These are phyloP conservation scores for Spinus olivaceus DNA, from an alignment of 2,797 vertebrate species.

Conservation along the genomic window DNA sequence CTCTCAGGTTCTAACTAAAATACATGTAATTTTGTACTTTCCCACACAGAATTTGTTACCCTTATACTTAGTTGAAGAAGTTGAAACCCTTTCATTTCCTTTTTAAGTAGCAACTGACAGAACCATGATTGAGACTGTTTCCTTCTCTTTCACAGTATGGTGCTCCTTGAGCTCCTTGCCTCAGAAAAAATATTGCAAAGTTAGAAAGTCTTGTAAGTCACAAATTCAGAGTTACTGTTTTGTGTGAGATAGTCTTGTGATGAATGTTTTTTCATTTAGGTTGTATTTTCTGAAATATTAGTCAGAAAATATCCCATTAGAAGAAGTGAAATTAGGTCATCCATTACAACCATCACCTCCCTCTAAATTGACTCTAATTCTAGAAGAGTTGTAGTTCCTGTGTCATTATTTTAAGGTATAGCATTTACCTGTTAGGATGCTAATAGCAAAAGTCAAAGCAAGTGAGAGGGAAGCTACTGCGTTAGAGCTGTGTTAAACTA, in stretches of 20 bases:
- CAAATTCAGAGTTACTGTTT: neutral
- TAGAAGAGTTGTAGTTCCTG: neutral
- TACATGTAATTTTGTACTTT: neutral
- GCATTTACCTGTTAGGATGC: neutral
- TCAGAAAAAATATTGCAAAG: neutral
- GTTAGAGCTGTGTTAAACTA: neutral
- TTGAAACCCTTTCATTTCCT: neutral
- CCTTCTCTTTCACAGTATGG: neutral
- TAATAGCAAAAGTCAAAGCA: neutral
- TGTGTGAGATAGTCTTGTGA: neutral
- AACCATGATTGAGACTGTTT: neutral
- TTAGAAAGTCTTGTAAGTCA: neutral
- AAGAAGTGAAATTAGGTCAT: neutral
- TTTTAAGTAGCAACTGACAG: neutral
- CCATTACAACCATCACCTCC: neutral
- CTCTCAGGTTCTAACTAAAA: neutral
- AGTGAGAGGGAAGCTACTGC: neutral
- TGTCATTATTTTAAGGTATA: neutral
- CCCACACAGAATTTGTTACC: neutral
- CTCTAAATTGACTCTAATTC: neutral
- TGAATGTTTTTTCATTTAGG: neutral
- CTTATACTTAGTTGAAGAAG: neutral
- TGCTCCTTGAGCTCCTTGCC: neutral
- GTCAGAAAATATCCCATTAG: neutral
- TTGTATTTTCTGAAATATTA: neutral